These are phyloP conservation scores for Phyllotis vaccarum DNA, from an alignment of 2,797 vertebrate genomes.

Conservation along the genomic window DNA sequence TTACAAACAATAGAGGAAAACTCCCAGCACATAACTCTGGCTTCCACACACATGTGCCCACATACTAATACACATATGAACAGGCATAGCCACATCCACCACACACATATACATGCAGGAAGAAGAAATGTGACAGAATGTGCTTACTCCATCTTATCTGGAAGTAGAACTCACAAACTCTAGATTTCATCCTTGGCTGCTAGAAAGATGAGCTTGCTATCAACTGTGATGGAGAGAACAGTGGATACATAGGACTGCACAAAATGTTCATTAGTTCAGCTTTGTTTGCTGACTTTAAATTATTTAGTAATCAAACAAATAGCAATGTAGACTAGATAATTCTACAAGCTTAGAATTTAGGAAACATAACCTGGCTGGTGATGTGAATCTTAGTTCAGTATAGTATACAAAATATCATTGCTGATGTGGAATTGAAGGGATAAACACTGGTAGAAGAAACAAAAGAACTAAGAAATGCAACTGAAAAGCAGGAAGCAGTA, in stretches of 20 bases:
- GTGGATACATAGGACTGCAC: too few relatives aligned
- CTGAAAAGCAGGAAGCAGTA: background rate
- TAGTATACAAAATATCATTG: too few relatives aligned
- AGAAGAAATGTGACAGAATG: background rate
- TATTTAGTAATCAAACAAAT: background rate
- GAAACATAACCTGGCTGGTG: background rate
- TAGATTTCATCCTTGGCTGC: background rate
- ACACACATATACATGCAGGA: background rate
- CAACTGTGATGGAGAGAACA: background rate
- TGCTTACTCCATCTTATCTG: background rate
- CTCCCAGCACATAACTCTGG: background rate
- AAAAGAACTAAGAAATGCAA: background rate
- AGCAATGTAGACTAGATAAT: background rate
- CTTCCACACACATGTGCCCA: background rate
- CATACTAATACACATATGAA: background rate
- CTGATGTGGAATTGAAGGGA: background rate
- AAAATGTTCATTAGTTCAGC: too few relatives aligned
- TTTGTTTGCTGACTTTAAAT: background rate
- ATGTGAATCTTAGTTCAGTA: background rate
- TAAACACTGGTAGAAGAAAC: background rate
- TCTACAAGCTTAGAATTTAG: background rate
- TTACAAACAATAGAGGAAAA: background rate
- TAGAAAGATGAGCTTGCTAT: background rate
- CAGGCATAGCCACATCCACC: background rate
- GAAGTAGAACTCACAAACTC: background rate